Evolutionary conservation across 92 coral and sea anemone genomes (phyloP).

Genomic region (Isaurus tuberculatus): DNA sequence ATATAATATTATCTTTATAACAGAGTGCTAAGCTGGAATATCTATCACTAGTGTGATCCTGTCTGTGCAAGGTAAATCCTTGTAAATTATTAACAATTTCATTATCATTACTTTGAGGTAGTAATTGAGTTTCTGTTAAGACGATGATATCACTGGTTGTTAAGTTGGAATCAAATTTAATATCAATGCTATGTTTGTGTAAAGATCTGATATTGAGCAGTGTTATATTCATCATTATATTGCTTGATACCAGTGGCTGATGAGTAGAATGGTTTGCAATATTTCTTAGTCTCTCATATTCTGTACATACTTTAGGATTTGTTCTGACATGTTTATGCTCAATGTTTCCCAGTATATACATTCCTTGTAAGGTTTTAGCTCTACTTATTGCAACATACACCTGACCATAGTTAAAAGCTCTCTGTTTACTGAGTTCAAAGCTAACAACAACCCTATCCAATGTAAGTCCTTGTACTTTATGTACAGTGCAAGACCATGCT

Average conservation of each 20-base stretch:
- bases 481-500: too few relatives aligned
- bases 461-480: too few relatives aligned
- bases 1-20: neutral
- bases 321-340: too few relatives aligned
- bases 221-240: conserved; percentile 21
- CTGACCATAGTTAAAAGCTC: too few relatives aligned
- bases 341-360: too few relatives aligned
- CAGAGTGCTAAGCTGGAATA: conserved; percentile 7
- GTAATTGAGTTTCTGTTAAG: neutral
- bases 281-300: too few relatives aligned
- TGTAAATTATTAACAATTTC: conserved; percentile 7
- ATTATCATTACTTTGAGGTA: neutral
- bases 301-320: too few relatives aligned
- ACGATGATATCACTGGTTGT: conserved; percentile 20
- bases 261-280: neutral
- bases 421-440: too few relatives aligned
- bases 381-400: too few relatives aligned
- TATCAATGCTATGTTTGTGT: conserved; percentile 36
- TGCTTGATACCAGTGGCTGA: conserved; percentile 6
- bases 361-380: too few relatives aligned
- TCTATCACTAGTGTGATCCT: conserved; percentile 8
- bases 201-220: conserved; percentile 41
- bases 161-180: conserved; percentile 26
- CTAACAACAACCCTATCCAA: too few relatives aligned
- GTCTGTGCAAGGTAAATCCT: conserved; percentile 11